Base-by-base conservation (phyloP, 1,140 invertebrate genomes). In the Gonatopus flavifemur region DNA sequence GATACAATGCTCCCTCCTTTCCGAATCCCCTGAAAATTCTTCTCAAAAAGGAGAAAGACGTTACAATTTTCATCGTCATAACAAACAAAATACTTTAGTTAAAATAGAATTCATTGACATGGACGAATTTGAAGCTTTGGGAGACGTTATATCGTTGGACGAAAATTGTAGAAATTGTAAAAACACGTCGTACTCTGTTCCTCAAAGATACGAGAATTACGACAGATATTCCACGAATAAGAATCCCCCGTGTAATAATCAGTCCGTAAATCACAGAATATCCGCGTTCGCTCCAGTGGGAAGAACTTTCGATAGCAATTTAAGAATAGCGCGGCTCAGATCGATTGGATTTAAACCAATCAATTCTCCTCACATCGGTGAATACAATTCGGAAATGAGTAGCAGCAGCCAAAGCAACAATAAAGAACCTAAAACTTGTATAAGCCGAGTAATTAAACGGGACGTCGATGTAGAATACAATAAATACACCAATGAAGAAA, bases 281-380 rank as follows among this genome's bases (percentile, higher is more conserved):
- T 76, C 75, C 3, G 74, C 74, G 4, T 76, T 77, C 49, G 74
- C 64, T 5, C 66, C 74, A 20, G 72, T 78, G 13, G 60, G 69
- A 8, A 12, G 12, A 37, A 55, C 61, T 22, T 54, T 62, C 2
- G 59, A 72, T 15, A 69, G 57, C 19, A 64, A 62, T 30, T n/a
- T 68, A 18, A 59, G 66, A 33, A 72, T 77, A 16, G 64, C 67
- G 6, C 55, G 64, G 16, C 52, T 78, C 3, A 53, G 72, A 21
- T 73, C 74, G 0, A 78, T 78, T 42, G 74, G 74, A 5, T 78
- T 77, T 31, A 70, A 64, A 31, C 76, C 76, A 8, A 78, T 78
- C 47, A 32, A 33, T 30, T 25, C 36, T 9, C 16, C 2, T 18
- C 31, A 22, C 0, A 40, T 38, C 7, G 40, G 50, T 0, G 38